These are phyloP conservation scores for Ectropis crepuscularia DNA, from an alignment of 2,888 invertebrate species.

Conservation along the genomic window DNA sequence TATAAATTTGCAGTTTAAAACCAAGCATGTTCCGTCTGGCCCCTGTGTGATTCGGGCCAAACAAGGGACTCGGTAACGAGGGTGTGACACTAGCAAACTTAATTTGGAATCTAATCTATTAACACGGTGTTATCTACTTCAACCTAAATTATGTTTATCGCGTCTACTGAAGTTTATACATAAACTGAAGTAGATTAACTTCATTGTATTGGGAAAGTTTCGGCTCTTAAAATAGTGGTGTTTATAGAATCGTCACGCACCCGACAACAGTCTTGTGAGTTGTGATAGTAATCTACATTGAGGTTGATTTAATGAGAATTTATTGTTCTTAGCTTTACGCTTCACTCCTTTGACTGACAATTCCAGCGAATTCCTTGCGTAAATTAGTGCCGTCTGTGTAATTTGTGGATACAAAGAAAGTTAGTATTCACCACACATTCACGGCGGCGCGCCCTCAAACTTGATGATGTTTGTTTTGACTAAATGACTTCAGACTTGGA, in stretches of 20 bases:
- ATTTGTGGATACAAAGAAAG: constrained; percentile 31
- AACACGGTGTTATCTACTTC: constrained; percentile 57
- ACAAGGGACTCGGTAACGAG: constrained; percentile 53
- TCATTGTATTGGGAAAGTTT: constrained; percentile 38
- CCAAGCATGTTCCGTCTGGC: constrained; percentile 53
- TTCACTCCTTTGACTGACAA: constrained; percentile 45
- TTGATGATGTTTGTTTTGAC: constrained; percentile 30
- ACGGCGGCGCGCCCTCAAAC: constrained; percentile 14
- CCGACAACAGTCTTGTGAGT: constrained; percentile 31
- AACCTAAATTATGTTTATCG: constrained; percentile 50
- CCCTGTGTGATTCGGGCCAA: constrained; percentile 48
- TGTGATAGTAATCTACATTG: constrained; percentile 30
- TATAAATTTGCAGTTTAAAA: constrained; percentile 62
- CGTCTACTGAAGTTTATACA: constrained; percentile 36
- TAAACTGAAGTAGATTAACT: constrained; percentile 39
- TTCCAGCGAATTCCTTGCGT: constrained; percentile 36
- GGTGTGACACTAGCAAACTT: constrained; percentile 68
- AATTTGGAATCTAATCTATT: constrained; percentile 66
- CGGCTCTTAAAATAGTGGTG: constrained; percentile 32
- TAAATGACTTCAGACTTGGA: constrained; percentile 23
- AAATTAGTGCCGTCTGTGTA: constrained; percentile 37
- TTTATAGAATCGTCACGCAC: constrained; percentile 28
- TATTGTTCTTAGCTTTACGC: constrained; percentile 46
- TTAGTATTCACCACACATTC: constrained; percentile 21
- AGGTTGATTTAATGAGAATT: constrained; percentile 57